phyloP scores from a whole-genome alignment of 2,113 vertebrate genomes.

The Hoplias malabaricus region DNA sequence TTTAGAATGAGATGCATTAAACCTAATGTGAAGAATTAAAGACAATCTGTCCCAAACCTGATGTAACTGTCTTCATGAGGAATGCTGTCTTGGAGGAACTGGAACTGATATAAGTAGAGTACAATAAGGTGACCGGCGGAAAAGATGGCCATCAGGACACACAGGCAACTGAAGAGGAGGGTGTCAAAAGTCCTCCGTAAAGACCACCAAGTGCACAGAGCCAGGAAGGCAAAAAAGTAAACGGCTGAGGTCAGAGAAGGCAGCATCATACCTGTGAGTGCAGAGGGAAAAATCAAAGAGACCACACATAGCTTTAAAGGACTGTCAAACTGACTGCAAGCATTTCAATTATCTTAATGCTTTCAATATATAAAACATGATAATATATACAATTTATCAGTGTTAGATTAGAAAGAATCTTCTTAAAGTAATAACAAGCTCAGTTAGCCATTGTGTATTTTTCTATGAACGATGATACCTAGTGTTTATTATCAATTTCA shows the following conservation, averaged over 20 bases:
- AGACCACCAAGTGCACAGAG: slow-evolving; percentile 98
- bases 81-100: slow-evolving; percentile 93
- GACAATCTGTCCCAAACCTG: slow-evolving; percentile 74
- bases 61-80: slow-evolving; percentile 81
- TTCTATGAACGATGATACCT: too few species aligned
- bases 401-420: too few species aligned
- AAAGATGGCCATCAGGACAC: slow-evolving; percentile 96
- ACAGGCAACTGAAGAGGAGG: slow-evolving; percentile 96
- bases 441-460: neutral
- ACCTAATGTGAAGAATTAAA: neutral
- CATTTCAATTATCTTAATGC: too few species aligned
- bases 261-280: slow-evolving; percentile 85
- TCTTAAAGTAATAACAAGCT: too few species aligned
- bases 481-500: too few species aligned
- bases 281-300: neutral
- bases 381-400: too few species aligned
- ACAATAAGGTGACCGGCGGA: slow-evolving; percentile 91
- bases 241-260: slow-evolving; percentile 93
- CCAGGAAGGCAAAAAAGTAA: slow-evolving; percentile 96
- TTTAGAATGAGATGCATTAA: neutral
- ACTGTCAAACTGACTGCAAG: too few species aligned
- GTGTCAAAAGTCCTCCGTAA: slow-evolving; percentile 89
- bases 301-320: too few species aligned
- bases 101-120: slow-evolving; percentile 97
- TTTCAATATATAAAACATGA: too few species aligned